phyloP scores from a whole-genome alignment of 2,888 invertebrate species.

The Caenorhabditis becei region DNA sequence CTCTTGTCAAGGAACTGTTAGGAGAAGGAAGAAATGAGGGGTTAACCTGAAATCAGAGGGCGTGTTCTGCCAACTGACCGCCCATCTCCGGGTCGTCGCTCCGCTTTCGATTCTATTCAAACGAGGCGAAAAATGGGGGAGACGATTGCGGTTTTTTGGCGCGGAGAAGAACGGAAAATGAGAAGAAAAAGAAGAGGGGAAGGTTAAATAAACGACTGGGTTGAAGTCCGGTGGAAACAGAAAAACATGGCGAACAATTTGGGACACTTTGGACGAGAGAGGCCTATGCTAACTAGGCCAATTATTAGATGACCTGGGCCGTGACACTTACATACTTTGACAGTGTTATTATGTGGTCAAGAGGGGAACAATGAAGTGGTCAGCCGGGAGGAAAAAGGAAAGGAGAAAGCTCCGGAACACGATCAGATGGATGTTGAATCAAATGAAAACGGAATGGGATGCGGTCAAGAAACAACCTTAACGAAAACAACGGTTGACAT shows the following conservation, averaged over 20 bases:
- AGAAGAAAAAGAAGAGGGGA: constrained; percentile 1
- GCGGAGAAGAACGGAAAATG: not conserved
- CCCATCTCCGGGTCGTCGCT: constrained; percentile 20
- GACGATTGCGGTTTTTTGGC: constrained; percentile 11
- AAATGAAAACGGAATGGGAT: no score
- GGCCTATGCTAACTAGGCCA: constrained; percentile 34
- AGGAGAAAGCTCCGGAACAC: not conserved
- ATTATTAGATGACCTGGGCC: constrained; percentile 29
- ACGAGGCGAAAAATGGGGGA: not conserved
- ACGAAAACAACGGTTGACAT: no score
- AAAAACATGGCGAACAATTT: constrained; percentile 10
- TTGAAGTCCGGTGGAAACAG: not conserved
- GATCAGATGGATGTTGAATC: no score
- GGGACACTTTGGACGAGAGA: constrained; percentile 12
- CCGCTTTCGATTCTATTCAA: constrained; percentile 12
- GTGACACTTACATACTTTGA: constrained; percentile 37
- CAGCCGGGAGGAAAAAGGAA: not conserved
- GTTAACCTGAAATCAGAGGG: constrained; percentile 3
- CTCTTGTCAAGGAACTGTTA: not conserved
- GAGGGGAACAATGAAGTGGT: not conserved
- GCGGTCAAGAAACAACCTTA: no score
- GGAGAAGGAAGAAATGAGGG: not conserved
- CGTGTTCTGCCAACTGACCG: constrained; percentile 17
- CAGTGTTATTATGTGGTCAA: not conserved
- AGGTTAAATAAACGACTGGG: constrained; percentile 44